Conservation (phyloP, 2,113 vertebrate genomes). For the Tetraodon nigroviridis region DNA sequence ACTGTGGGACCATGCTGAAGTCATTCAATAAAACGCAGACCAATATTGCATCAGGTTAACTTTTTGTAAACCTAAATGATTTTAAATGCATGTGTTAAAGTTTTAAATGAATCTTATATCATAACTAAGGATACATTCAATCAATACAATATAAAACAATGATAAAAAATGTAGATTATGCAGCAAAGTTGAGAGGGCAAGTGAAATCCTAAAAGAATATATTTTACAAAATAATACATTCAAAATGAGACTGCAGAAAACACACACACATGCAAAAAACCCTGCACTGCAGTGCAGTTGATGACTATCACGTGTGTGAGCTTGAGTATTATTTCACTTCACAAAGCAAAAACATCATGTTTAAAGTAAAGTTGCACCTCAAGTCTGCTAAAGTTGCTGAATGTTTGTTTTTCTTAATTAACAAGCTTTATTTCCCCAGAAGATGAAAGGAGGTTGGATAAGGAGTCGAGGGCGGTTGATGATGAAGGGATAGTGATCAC, state of each 20-base stretch:
- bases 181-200: conserved; percentile 1
- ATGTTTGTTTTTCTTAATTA: conserved; percentile 67
- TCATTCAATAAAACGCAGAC: conserved; percentile 2
- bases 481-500: conserved; percentile 44
- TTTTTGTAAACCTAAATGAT: too few relatives aligned
- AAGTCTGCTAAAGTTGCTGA: conserved; percentile 65
- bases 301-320: too few relatives aligned
- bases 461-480: not conserved
- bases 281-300: too few relatives aligned
- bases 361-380: conserved; percentile 17
- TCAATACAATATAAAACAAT: not conserved
- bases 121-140: too few relatives aligned
- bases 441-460: conserved; percentile 32
- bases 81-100: too few relatives aligned
- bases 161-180: not conserved
- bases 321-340: too few relatives aligned
- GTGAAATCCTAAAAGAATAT: too few relatives aligned
- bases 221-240: not conserved
- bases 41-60: too few relatives aligned
- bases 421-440: conserved; percentile 56
- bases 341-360: not conserved
- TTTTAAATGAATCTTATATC: too few relatives aligned
- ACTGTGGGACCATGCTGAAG: conserved; percentile 9
- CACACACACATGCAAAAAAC: too few relatives aligned
- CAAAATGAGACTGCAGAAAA: not conserved